These are phyloP conservation scores for Dendrocincla tyrannina DNA, from an alignment of 2,797 vertebrate species.

Conservation along the genomic window DNA sequence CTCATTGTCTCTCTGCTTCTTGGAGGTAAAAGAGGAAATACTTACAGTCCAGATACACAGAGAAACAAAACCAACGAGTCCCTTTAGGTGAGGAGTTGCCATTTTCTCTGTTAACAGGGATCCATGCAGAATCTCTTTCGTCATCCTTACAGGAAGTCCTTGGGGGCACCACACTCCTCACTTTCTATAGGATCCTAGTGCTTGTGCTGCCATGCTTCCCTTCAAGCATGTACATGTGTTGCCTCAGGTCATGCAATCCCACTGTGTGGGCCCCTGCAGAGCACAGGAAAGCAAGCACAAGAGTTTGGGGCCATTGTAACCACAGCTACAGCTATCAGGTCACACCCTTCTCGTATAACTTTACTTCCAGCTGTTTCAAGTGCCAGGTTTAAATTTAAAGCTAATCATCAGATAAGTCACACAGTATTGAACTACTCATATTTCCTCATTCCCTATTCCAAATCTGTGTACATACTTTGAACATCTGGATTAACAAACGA, in stretches of 20 bases:
- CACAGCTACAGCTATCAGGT: background rate
- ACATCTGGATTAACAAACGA: background rate
- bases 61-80: background rate
- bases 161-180: background rate
- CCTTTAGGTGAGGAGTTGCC: background rate
- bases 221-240: background rate
- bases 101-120: background rate
- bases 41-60: background rate
- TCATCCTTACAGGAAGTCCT: background rate
- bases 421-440: background rate
- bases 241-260: background rate
- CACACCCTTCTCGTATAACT: background rate
- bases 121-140: background rate
- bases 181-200: background rate
- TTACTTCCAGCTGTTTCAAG: background rate
- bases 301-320: background rate
- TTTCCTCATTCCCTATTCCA: background rate
- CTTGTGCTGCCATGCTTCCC: background rate
- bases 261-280: background rate
- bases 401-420: background rate
- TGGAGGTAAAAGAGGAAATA: slow-evolving; percentile 78
- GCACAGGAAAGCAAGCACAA: background rate
- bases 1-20: slow-evolving; percentile 88
- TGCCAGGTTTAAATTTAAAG: background rate
- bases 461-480: background rate